Percentiles rank a stretch among this genome's conserved stretches.
phyloP scores from a whole-genome alignment of 2,888 invertebrate genomes.

The Melikaiella ostensackeni region DNA sequence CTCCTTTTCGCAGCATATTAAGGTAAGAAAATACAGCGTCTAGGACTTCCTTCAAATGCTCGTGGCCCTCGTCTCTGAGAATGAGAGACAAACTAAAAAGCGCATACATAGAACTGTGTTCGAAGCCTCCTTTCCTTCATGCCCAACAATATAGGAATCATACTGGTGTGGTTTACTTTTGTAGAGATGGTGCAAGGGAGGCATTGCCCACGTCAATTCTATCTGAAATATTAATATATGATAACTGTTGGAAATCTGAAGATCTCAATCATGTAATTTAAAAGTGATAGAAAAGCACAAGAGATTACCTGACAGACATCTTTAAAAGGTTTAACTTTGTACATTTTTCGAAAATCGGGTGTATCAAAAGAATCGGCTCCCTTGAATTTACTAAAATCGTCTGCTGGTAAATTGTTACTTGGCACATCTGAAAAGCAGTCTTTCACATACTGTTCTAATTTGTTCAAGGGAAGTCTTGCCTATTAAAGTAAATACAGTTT shows the following conservation, averaged over 20 bases:
- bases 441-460: conserved; percentile 82
- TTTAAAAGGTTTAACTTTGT: conserved; percentile 87
- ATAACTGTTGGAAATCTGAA: background rate
- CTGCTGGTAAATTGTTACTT: conserved; percentile 81
- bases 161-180: conserved; percentile 88
- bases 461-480: conserved; percentile 82
- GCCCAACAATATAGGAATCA: conserved; percentile 86
- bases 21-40: conserved; percentile 89
- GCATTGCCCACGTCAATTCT: conserved; percentile 83
- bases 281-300: no score
- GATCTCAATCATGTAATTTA: conserved; percentile 8
- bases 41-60: conserved; percentile 85
- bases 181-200: conserved; percentile 83
- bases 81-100: conserved; percentile 85
- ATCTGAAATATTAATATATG: conserved; percentile 72
- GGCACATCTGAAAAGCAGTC: conserved; percentile 85
- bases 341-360: conserved; percentile 83
- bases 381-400: conserved; percentile 81
- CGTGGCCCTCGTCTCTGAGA: conserved; percentile 88
- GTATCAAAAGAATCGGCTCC: conserved; percentile 81
- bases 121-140: conserved; percentile 90
- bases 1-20: conserved; percentile 83
- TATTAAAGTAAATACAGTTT: conserved; percentile 56
- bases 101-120: conserved; percentile 88
- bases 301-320: conserved; percentile 82